Conservation (phyloP, 2,797 vertebrate species). For the Ptychobarbus kaznakovi region DNA sequence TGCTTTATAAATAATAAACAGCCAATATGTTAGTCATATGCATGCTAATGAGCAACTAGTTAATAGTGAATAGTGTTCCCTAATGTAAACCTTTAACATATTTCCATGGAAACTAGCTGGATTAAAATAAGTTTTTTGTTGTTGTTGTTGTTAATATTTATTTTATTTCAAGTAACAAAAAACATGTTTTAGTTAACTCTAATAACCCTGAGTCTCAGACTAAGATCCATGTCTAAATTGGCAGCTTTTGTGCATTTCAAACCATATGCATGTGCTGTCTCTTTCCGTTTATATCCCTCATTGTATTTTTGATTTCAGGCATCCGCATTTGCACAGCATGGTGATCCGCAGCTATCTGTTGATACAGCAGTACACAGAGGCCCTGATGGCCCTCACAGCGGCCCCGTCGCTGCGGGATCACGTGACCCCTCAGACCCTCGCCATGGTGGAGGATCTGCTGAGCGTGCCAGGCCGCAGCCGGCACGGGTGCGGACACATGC, state of each 20-base stretch:
- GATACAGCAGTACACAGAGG: constrained; percentile 98
- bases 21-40: background rate
- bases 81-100: background rate
- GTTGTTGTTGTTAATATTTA: too few species aligned
- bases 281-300: background rate
- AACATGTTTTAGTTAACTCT: background rate
- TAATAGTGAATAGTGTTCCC: background rate
- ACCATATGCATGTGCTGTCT: background rate
- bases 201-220: background rate
- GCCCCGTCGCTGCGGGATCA: constrained; percentile 90
- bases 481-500: constrained; percentile 91
- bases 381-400: constrained; percentile 94
- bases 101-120: too few species aligned
- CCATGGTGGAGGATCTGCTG: constrained; percentile 95
- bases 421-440: constrained; percentile 94
- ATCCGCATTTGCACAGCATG: constrained; percentile 97
- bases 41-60: background rate
- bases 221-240: background rate
- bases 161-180: too few species aligned
- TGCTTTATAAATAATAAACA: background rate
- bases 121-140: too few species aligned
- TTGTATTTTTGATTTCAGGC: constrained; percentile 75
- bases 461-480: constrained; percentile 84
- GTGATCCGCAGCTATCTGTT: constrained; percentile 97
- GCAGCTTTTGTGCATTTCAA: background rate